phyloP scores from a whole-genome alignment of 1,140 invertebrate species.

The Armadillidium nasatum region DNA sequence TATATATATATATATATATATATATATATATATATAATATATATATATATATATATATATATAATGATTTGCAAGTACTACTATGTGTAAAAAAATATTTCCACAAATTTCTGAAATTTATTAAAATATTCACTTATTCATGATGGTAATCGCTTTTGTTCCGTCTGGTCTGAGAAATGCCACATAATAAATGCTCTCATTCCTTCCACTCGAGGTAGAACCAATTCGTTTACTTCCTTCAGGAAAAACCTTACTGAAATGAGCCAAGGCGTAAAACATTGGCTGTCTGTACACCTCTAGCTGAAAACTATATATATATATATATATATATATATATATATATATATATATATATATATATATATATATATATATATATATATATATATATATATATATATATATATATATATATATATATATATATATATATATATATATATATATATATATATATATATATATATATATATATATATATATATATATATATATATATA shows the following conservation, averaged over 20 bases:
- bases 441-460: too few relatives aligned
- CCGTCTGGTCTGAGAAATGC: background rate
- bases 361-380: background rate
- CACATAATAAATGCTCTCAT: background rate
- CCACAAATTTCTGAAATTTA: background rate
- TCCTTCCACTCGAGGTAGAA: background rate
- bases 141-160: background rate
- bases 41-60: too few relatives aligned
- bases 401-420: too few relatives aligned
- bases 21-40: too few relatives aligned
- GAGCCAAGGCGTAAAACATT: constrained; percentile 23
- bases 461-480: too few relatives aligned
- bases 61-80: too few relatives aligned
- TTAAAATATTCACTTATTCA: background rate
- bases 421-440: too few relatives aligned
- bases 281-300: constrained; percentile 23
- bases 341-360: background rate
- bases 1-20: too few relatives aligned
- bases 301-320: background rate
- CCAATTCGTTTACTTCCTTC: constrained; percentile 13
- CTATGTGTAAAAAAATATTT: background rate
- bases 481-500: too few relatives aligned
- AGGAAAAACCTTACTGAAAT: constrained; percentile 24
- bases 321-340: background rate
- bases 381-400: too few relatives aligned